Base-by-base conservation (phyloP, 2,113 vertebrate species). In the Kobus ellipsiprymnus region DNA sequence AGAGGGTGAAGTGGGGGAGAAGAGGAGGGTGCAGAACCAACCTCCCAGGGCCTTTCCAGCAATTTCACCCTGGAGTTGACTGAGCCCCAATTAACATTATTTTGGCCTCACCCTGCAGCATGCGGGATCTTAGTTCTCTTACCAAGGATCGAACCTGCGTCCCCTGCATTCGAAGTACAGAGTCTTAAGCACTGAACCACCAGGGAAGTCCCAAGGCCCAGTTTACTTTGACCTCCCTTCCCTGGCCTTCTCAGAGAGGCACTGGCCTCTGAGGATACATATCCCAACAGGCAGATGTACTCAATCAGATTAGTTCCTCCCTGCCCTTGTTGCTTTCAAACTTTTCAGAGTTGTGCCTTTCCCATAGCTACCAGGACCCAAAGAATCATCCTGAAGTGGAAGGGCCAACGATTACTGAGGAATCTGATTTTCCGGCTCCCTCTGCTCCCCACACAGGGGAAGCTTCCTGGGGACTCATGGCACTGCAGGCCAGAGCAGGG, bases 221-320 rank as follows among this genome's bases (percentile, higher is more conserved):
- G 17, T 40, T 59, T 48, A 17, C 50, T 90, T 11, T 57, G 48
- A 64, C 64, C 23, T 44, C 15, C 25, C 60, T 59, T 52, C 40
- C 50, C 46, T 36, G 94, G 59, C 36, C 85, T 80, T 92, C 91
- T 95, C 59, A 52, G n/a, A 84, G 23, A 4, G 13, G 29, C 27
- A 3, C 29, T 83, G 50, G 33, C 77, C 14, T 93, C 94, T 67
- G 57, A 55, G 46, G 55, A 36, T 52, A 36, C 57, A 55, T 23
- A 33, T 9, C 29, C 60, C 29, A 3, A 71, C 23, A 0, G 21
- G 80, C 90, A 94, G 90, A 92, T 46, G 64, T 12, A 15, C 94
- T 84, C 93, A 11, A 6, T 87, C 55, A 90, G 95, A 87, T 87
- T 90, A 90, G 33, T 40, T 57, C 64, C 88, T 54, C 82, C 52